Base-by-base conservation (phyloP, 64 coral and sea anemone species). In the Catalaphyllia jardinei region DNA sequence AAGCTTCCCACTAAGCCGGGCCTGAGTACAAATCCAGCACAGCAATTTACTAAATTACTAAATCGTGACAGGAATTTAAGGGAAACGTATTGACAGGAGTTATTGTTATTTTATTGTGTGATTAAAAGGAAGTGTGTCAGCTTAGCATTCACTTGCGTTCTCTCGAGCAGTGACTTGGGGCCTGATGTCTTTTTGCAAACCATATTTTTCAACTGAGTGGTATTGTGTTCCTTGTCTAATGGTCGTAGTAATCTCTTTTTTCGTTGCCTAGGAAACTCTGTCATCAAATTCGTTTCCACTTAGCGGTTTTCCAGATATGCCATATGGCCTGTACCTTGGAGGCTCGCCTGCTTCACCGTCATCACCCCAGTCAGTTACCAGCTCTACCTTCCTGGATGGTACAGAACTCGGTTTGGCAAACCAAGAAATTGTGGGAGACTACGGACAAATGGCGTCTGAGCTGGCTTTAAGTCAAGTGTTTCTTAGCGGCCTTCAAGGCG, bases 231-330 rank as follows among this genome's bases (percentile, higher is more conserved):
- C 20, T 84, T 71, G 62, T 63, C 81, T 85, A 85, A 85, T 85
- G 69, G 11, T 39, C 81, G 81, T 85, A 85, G 81, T 85, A 85
- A 85, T 85, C 35, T 85, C 31, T 85, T 71, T 69, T 46, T 67
- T 35, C 38, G 62, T 85, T 85, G 81, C 81, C 81, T 85, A 85
- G 81, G 81, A 85, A 85, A 85, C 81, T 71, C 81, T 28, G 81
- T 71, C 81, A 85, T 51, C 81, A 85, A 85, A 63, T 71, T 71
- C 81, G 81, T 85, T 71, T 85, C 62, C 62, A 69, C 10, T 85
- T 28, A 67, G 19, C 35, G 81, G 81, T 71, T 85, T 85, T 85
- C 38, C 81, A 71, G 81, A 85, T 50, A 29, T 71, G 33, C 29
- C 80, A 20, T 20, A 16, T 16, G 79, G 79, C 59, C 62, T 85